Evolutionary conservation across 2,797 vertebrate genomes (phyloP).

Genomic region (Chelon labrosus): DNA sequence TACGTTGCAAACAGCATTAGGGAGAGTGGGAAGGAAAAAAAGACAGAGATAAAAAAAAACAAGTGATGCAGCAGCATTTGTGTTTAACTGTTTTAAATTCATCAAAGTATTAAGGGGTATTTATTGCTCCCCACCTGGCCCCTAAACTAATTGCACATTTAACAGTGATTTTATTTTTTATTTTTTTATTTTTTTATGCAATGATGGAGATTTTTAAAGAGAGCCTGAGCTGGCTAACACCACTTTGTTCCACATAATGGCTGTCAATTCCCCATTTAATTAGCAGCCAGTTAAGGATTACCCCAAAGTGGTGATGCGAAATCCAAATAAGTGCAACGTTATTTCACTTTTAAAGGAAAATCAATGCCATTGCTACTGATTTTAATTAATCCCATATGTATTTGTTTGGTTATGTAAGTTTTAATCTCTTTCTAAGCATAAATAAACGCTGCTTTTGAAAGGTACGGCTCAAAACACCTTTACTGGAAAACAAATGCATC

Average conservation of each 20-base stretch:
- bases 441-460: neutral
- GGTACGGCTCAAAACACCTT: neutral
- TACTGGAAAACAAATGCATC: neutral
- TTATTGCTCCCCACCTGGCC: slow-evolving; percentile 64
- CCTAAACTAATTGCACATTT: slow-evolving; percentile 75
- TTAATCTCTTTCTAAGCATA: neutral
- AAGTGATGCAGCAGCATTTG: slow-evolving; percentile 14
- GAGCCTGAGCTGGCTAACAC: slow-evolving; percentile 61
- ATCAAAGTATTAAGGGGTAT: slow-evolving; percentile 67
- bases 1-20: slow-evolving; percentile 41
- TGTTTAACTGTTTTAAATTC: slow-evolving; percentile 64
- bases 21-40: slow-evolving; percentile 7
- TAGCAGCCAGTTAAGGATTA: slow-evolving; percentile 73
- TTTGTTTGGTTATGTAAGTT: slow-evolving; percentile 8
- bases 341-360: slow-evolving; percentile 32
- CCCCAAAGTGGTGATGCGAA: slow-evolving; percentile 14
- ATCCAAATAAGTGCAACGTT: slow-evolving; percentile 32
- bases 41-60: neutral
- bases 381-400: slow-evolving; percentile 4
- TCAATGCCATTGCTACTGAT: slow-evolving; percentile 30
- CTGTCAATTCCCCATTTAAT: slow-evolving; percentile 75
- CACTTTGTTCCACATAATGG: slow-evolving; percentile 66
- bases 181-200: slow-evolving; percentile 62
- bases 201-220: slow-evolving; percentile 65
- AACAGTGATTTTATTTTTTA: slow-evolving; percentile 56